phyloP scores from a whole-genome alignment of 2,797 vertebrate species.

The Urophycis tenuis region DNA sequence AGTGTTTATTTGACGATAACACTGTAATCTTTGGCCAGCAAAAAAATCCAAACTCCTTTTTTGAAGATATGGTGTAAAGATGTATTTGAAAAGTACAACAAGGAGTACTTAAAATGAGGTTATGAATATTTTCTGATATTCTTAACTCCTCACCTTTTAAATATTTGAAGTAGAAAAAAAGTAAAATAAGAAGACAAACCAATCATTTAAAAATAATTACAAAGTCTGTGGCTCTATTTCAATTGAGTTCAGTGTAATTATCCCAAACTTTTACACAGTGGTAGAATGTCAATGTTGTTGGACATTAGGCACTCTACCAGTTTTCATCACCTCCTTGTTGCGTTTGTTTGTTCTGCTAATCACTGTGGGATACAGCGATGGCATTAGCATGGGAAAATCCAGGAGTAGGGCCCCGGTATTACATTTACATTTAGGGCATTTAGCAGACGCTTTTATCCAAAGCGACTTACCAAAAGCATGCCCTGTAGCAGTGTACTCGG shows the following conservation, averaged over 20 bases:
- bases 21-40: not conserved
- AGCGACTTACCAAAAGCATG: too few relatives aligned
- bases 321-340: not conserved
- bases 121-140: not conserved
- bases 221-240: not conserved
- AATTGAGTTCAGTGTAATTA: not conserved
- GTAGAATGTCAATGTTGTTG: not conserved
- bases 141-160: not conserved
- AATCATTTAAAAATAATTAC: not conserved
- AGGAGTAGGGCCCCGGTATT: not conserved
- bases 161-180: not conserved
- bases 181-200: not conserved
- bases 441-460: too few relatives aligned
- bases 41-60: not conserved
- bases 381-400: not conserved
- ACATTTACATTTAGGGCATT: too few relatives aligned
- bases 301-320: not conserved
- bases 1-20: not conserved
- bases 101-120: not conserved
- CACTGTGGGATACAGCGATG: not conserved
- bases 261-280: not conserved
- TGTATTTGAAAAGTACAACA: not conserved
- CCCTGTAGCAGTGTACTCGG: too few relatives aligned
- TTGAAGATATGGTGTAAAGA: not conserved
- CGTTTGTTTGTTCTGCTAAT: not conserved